phyloP scores from a whole-genome alignment of 2,888 invertebrate species.

The Ctena decussata region DNA sequence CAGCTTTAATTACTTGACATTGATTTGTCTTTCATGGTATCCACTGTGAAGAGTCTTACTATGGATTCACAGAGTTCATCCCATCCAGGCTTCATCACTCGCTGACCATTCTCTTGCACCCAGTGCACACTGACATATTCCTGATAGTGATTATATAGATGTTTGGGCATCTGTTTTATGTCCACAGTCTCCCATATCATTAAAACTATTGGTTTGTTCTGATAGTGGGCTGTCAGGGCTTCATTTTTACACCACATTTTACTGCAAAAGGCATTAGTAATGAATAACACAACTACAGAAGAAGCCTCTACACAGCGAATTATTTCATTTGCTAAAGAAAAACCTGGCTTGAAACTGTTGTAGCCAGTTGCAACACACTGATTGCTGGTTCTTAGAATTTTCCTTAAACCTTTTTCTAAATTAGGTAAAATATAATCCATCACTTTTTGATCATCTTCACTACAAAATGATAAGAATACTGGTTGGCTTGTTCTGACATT shows the following conservation, averaged over 20 bases:
- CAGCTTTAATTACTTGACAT: too few relatives aligned
- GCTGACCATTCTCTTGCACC: background rate
- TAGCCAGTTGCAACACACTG: background rate
- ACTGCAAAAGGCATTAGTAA: background rate
- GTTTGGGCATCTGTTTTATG: background rate
- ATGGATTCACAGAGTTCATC: background rate
- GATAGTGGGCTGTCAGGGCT: background rate
- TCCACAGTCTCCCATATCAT: background rate
- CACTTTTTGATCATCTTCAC: background rate
- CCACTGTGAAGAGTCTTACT: background rate
- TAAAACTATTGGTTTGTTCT: background rate
- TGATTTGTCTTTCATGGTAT: background rate
- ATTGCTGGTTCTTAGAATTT: background rate
- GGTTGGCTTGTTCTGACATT: background rate
- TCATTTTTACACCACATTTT: background rate
- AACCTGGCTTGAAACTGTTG: background rate
- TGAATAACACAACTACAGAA: background rate
- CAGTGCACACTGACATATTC: background rate
- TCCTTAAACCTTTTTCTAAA: background rate
- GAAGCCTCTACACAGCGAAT: background rate
- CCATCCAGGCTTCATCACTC: background rate
- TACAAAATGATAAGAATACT: background rate
- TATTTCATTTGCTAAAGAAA: background rate
- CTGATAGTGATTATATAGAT: background rate
- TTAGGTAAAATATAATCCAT: background rate